These are phyloP conservation scores for Trachurus trachurus DNA, from an alignment of 2,797 vertebrate genomes.

Conservation along the genomic window DNA sequence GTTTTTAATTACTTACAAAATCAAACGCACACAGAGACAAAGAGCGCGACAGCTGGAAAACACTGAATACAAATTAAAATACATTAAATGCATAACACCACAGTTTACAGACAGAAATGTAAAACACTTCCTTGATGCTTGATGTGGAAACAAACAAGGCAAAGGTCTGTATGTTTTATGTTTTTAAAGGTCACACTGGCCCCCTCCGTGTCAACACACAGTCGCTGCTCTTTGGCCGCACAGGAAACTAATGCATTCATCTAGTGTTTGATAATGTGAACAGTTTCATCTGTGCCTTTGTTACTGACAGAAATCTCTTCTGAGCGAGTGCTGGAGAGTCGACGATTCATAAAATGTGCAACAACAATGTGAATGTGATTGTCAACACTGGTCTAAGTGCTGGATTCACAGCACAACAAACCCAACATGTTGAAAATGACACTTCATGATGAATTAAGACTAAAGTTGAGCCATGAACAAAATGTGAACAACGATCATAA, in stretches of 20 bases:
- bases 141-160: constrained; percentile 29
- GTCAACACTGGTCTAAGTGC: background rate
- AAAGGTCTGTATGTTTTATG: constrained; percentile 1
- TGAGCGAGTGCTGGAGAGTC: constrained; percentile 4
- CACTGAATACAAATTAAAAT: too few species aligned
- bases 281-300: background rate
- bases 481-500: background rate
- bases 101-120: constrained; percentile 10
- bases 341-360: constrained; percentile 13
- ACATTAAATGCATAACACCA: background rate
- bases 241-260: background rate
- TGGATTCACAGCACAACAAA: too few species aligned
- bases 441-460: constrained; percentile 49
- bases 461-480: constrained; percentile 26
- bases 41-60: constrained; percentile 13
- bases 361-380: background rate
- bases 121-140: constrained; percentile 56
- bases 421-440: constrained; percentile 1
- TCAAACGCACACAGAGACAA: constrained; percentile 9
- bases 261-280: background rate
- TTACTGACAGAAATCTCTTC: constrained; percentile 14
- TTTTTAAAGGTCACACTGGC: constrained; percentile 17
- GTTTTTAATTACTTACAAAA: constrained; percentile 13
- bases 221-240: constrained; percentile 32
- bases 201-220: background rate